Percentiles rank a stretch among this genome's conserved stretches.
phyloP scores from a whole-genome alignment of 2,113 vertebrate species.

The human (Homo sapiens) region GRCh38 chr3:24461001-24461500 shows the following conservation, averaged over 20 bases:
- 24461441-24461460: conserved; percentile 32
- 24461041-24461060: background rate
- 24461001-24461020: background rate
- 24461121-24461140: background rate
- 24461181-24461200: background rate
- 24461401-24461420: background rate
- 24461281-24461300: background rate
- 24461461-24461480: background rate
- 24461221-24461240: background rate
- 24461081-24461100: background rate
- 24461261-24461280: background rate
- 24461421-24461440: background rate
- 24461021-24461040: background rate
- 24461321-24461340: background rate
- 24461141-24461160: background rate
- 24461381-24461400: background rate
- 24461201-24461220: background rate
- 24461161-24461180: background rate
- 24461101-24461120: background rate
- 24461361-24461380: background rate
- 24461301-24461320: background rate
- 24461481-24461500: background rate
- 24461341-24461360: background rate
- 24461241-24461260: background rate
- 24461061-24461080: background rate